phyloP scores from a whole-genome alignment of 1,140 invertebrate genomes.

The Parapsyche elsis region DNA sequence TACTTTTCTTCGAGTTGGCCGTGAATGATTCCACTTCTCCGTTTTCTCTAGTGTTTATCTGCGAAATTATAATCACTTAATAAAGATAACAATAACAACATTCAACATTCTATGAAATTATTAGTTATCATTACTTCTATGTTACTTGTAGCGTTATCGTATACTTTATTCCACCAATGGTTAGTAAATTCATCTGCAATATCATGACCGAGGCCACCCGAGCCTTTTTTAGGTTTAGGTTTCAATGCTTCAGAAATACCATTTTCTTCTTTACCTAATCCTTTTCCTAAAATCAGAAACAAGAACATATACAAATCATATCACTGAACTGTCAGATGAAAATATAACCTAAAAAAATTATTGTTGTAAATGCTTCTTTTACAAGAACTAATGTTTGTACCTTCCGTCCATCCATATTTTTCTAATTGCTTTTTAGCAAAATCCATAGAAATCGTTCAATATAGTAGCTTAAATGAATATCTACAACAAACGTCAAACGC shows the following conservation, averaged over 20 bases:
- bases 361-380: neutral
- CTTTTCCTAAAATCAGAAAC: conserved; percentile 75
- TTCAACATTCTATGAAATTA: neutral
- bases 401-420: conserved; percentile 53
- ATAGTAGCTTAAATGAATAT: too few species aligned
- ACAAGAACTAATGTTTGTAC: conserved; percentile 5
- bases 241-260: conserved; percentile 80
- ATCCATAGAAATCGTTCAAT: conserved; percentile 37
- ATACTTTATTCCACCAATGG: conserved; percentile 85
- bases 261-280: conserved; percentile 80
- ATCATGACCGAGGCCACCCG: conserved; percentile 81
- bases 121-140: conserved; percentile 64
- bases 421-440: conserved; percentile 52
- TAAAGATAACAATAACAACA: neutral
- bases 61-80: neutral
- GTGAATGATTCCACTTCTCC: conserved; percentile 57
- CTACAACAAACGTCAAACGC: too few species aligned
- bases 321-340: neutral
- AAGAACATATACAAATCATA: neutral
- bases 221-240: conserved; percentile 82
- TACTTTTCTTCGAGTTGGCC: neutral
- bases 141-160: conserved; percentile 78
- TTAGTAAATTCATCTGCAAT: conserved; percentile 76
- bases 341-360: conserved; percentile 4
- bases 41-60: conserved; percentile 56